Conservation (phyloP, 2,888 invertebrate genomes). For the Acanthoscelides obtectus region DNA sequence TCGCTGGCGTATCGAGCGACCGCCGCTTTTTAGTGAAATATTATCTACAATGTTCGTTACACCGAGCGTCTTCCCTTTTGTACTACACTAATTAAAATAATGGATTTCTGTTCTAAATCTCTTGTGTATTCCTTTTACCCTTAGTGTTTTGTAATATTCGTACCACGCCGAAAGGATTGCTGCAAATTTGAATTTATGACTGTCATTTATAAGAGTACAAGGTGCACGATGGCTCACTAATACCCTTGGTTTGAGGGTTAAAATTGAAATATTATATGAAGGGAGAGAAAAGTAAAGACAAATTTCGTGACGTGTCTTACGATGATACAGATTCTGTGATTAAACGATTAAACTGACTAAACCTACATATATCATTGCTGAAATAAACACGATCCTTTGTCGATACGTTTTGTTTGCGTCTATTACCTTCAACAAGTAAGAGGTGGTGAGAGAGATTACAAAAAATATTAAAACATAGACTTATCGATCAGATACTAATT, state of each 20-base stretch:
- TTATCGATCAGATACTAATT: too few species aligned
- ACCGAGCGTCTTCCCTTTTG: neutral
- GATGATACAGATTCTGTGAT: too few species aligned
- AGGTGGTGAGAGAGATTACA: too few species aligned
- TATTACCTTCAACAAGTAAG: too few species aligned
- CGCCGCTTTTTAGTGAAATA: neutral
- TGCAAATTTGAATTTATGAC: neutral
- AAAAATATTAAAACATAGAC: too few species aligned
- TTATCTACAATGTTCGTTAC: neutral
- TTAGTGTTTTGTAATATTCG: neutral
- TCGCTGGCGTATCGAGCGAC: neutral
- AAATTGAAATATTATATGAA: neutral
- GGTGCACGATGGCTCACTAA: neutral
- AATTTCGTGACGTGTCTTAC: too few species aligned
- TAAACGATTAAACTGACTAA: too few species aligned
- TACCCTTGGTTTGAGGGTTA: neutral
- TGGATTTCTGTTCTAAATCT: neutral
- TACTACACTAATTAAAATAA: neutral
- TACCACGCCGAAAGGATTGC: neutral
- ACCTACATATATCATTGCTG: too few species aligned
- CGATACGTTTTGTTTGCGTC: too few species aligned
- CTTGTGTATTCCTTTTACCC: neutral
- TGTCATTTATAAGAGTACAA: neutral
- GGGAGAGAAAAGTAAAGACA: neutral
- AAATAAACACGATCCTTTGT: too few species aligned